Percentiles rank a stretch among this genome's conserved stretches.
Evolutionary conservation across 2,888 invertebrate genomes (phyloP).

Genomic region (Pyrocoelia pectoralis): DNA sequence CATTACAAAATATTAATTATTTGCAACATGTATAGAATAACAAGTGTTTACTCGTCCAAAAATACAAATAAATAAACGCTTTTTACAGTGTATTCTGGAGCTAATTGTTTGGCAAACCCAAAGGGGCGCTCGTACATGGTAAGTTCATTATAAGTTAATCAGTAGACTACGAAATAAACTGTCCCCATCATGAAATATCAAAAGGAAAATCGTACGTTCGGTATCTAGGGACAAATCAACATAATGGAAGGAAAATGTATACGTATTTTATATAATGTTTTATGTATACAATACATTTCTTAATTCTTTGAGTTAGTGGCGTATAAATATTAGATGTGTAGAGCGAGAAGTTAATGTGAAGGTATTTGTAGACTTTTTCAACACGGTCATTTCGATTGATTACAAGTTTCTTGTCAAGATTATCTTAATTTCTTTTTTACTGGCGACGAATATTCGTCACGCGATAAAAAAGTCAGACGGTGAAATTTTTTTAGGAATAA

Average conservation of each 20-base stretch:
- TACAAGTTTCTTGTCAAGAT: constrained; percentile 15
- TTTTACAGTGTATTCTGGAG: constrained; percentile 34
- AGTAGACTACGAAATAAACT: constrained; percentile 55
- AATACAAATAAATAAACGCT: not conserved
- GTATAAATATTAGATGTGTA: not conserved
- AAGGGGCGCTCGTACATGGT: constrained; percentile 55
- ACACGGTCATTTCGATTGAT: constrained; percentile 26
- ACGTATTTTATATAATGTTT: not conserved
- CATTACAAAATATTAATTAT: not conserved
- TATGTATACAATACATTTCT: not conserved
- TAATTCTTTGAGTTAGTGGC: not conserved
- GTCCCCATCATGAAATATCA: constrained; percentile 35
- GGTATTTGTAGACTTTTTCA: not conserved
- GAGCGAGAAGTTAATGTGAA: not conserved
- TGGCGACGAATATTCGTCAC: constrained; percentile 38
- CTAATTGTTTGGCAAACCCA: constrained; percentile 46
- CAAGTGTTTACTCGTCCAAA: not conserved
- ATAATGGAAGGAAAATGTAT: constrained; percentile 13
- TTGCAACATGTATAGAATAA: not conserved
- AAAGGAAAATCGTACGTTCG: constrained; percentile 24
- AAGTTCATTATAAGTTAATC: constrained; percentile 61
- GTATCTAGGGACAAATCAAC: constrained; percentile 29
- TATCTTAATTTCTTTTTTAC: constrained; percentile 13
- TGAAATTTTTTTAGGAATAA: constrained; percentile 20
- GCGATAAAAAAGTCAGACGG: constrained; percentile 36